Percentiles rank a stretch among this genome's conserved stretches.
Conservation (phyloP, 2,888 invertebrate species). For the Flexamia atlantica region DNA sequence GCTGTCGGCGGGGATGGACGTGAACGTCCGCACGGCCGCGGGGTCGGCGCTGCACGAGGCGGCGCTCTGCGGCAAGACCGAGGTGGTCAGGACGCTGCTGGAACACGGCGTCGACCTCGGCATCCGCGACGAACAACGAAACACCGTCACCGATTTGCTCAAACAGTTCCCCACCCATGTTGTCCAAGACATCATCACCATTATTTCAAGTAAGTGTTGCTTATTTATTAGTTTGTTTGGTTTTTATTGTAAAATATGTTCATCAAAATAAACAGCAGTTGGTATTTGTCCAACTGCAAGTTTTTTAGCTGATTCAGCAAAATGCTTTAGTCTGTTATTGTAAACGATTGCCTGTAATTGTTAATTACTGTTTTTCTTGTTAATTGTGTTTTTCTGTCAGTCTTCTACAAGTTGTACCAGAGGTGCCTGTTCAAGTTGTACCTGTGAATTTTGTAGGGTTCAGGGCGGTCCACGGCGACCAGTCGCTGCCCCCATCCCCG, state of each 20-base stretch:
- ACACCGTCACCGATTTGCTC: constrained; percentile 92
- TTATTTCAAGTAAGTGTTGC: constrained; percentile 85
- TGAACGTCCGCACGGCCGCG: constrained; percentile 90
- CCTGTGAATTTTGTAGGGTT: constrained; percentile 71
- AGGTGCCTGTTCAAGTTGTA: neutral
- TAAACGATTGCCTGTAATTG: no score
- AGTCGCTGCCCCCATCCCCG: constrained; percentile 83
- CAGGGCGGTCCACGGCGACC: constrained; percentile 72
- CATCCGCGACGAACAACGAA: constrained; percentile 87
- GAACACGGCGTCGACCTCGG: constrained; percentile 89
- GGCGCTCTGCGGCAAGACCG: constrained; percentile 93
- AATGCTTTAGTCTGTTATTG: no score
- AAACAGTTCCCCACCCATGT: constrained; percentile 93
- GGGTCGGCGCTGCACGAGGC: constrained; percentile 97
- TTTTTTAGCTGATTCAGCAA: no score
- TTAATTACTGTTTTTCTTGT: no score
- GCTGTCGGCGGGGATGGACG: constrained; percentile 90
- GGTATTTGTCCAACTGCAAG: no score
- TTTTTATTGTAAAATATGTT: no score
- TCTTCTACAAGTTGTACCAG: no score
- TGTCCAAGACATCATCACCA: constrained; percentile 90
- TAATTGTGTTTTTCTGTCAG: no score
- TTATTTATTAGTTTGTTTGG: no score
- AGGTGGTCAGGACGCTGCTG: constrained; percentile 89
- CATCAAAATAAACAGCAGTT: no score